phyloP scores from a whole-genome alignment of 35 echinoderm and acorn worm species.

The Holothuria glaberrima region DNA sequence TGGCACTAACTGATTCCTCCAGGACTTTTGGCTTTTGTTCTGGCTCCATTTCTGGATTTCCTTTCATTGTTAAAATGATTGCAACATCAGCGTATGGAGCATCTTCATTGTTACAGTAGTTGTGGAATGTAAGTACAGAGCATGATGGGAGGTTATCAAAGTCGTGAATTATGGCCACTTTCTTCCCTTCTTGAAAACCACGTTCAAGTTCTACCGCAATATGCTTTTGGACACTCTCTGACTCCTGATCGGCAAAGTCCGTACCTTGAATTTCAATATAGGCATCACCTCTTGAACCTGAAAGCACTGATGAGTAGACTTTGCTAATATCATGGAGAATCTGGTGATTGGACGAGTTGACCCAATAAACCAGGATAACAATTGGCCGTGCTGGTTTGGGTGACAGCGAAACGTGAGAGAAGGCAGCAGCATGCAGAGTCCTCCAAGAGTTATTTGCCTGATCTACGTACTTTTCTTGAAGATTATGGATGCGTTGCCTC shows the following conservation, averaged over 20 bases:
- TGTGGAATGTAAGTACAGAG: slow-evolving; percentile 71
- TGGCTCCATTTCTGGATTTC: not conserved
- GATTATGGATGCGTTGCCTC: not conserved
- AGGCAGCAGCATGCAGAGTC: slow-evolving; percentile 1
- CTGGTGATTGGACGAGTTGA: not conserved
- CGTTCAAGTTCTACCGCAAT: not conserved
- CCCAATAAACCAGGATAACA: slow-evolving; percentile 24
- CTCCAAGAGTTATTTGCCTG: slow-evolving; percentile 7
- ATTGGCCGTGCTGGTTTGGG: not conserved
- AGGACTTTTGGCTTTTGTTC: not conserved
- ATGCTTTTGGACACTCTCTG: not conserved
- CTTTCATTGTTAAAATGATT: slow-evolving; percentile 61
- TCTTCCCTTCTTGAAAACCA: slow-evolving; percentile 17
- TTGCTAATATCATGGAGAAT: not conserved
- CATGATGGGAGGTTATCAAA: slow-evolving; percentile 77
- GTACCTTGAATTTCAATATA: not conserved
- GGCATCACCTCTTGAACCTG: not conserved
- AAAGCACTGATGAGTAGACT: slow-evolving; percentile 4
- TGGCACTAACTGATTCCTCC: slow-evolving; percentile 37
- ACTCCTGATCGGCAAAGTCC: not conserved
- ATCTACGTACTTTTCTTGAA: not conserved
- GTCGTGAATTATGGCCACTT: slow-evolving; percentile 59
- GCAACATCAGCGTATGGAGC: slow-evolving; percentile 70
- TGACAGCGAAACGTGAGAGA: not conserved
- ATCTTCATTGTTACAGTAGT: slow-evolving; percentile 86